These are phyloP conservation scores for Chelmon rostratus DNA, from an alignment of 2,797 vertebrate genomes.

Conservation along the genomic window DNA sequence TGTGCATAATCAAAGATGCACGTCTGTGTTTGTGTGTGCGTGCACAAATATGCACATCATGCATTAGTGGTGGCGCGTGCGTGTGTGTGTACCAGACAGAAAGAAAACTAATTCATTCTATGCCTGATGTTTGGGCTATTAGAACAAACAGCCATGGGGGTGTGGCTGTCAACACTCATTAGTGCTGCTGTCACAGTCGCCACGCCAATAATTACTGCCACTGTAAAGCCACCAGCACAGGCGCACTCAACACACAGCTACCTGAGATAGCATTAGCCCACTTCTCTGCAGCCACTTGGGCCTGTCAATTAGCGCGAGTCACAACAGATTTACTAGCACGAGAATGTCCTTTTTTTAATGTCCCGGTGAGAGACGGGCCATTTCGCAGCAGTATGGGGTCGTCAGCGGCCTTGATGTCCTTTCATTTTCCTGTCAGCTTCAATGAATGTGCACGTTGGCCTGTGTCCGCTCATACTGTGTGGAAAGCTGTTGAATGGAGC, in stretches of 20 bases:
- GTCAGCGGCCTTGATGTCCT: slow-evolving; percentile 57
- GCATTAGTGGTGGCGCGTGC: neutral
- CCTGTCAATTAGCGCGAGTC: slow-evolving; percentile 76
- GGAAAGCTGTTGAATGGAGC: slow-evolving; percentile 9
- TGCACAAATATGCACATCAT: slow-evolving; percentile 1
- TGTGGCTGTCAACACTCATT: slow-evolving; percentile 89
- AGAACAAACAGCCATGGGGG: slow-evolving; percentile 88
- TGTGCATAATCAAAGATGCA: slow-evolving; percentile 5
- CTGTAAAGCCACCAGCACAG: slow-evolving; percentile 65
- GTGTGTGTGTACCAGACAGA: neutral
- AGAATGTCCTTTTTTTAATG: slow-evolving; percentile 63
- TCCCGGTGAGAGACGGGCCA: slow-evolving; percentile 43
- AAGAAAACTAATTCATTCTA: slow-evolving; percentile 74
- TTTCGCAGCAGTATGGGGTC: slow-evolving; percentile 50
- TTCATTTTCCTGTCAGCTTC: slow-evolving; percentile 70
- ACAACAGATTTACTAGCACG: slow-evolving; percentile 65
- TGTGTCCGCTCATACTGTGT: neutral
- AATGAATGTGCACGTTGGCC: slow-evolving; percentile 46
- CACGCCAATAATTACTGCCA: slow-evolving; percentile 80
- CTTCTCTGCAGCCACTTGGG: slow-evolving; percentile 43
- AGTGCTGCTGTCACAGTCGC: slow-evolving; percentile 74
- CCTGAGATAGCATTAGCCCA: slow-evolving; percentile 47
- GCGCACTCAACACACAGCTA: slow-evolving; percentile 47
- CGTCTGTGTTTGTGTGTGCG: slow-evolving; percentile 10
- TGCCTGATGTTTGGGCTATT: slow-evolving; percentile 85